Evolutionary conservation across 2,797 vertebrate genomes (phyloP).

Genomic region (Sebastes vulpes): DNA sequence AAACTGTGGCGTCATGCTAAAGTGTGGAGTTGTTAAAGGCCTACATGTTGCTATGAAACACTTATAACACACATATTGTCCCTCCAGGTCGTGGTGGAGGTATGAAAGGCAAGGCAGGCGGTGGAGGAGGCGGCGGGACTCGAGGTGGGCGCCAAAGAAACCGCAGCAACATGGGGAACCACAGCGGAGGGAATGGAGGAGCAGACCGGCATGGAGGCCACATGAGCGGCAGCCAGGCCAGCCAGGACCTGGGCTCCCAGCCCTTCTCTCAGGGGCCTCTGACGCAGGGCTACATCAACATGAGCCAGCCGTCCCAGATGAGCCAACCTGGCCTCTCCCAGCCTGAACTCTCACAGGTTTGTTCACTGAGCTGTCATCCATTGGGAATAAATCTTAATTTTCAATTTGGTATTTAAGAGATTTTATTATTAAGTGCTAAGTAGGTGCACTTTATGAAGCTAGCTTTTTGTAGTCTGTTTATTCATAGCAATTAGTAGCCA

Average conservation of each 20-base stretch:
- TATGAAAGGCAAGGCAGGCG: conserved; percentile 91
- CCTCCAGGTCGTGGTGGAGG: conserved; percentile 89
- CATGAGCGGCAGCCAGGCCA: conserved; percentile 90
- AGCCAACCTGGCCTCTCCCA: conserved; percentile 97
- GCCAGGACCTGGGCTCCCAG: conserved; percentile 95
- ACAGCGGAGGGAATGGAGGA: conserved; percentile 43
- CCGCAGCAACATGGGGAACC: conserved; percentile 87
- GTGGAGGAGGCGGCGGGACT: conserved; percentile 90
- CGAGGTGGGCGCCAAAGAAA: conserved; percentile 91
- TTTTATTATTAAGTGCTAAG: conserved; percentile 13
- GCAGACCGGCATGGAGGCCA: conserved; percentile 83
- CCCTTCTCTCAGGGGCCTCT: conserved; percentile 97
- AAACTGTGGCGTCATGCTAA: neutral
- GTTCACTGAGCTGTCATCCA: neutral
- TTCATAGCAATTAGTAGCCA: neutral
- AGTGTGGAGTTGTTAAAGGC: neutral
- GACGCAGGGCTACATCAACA: conserved; percentile 97
- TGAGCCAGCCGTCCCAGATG: conserved; percentile 99
- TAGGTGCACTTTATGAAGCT: neutral
- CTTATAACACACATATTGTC: neutral
- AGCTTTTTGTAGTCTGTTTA: conserved; percentile 3
- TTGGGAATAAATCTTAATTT: neutral
- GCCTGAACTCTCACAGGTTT: conserved; percentile 95
- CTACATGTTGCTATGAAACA: neutral
- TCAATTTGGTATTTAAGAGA: neutral